These are phyloP conservation scores for Huso huso DNA, from an alignment of 2,797 vertebrate genomes.

Conservation along the genomic window DNA sequence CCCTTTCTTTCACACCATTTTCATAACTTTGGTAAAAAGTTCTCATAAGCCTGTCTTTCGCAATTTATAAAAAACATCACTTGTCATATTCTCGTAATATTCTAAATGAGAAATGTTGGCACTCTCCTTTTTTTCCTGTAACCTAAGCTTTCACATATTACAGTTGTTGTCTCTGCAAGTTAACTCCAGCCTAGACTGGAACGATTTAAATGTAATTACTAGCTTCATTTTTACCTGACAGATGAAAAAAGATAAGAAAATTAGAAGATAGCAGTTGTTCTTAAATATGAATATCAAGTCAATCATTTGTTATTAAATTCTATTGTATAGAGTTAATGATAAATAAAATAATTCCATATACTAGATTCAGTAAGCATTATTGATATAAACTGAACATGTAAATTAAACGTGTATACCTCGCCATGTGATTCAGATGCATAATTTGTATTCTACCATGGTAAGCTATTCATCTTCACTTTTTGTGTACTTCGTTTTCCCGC, in stretches of 20 bases:
- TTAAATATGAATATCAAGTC: not conserved
- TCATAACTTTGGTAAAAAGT: constrained; percentile 46
- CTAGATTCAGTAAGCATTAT: no score
- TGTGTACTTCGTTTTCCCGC: no score
- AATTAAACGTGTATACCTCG: no score
- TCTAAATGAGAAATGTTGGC: constrained; percentile 40
- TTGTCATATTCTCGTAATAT: constrained; percentile 7
- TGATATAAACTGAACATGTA: no score
- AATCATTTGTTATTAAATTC: no score
- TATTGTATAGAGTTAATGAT: no score
- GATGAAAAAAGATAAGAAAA: constrained; percentile 31
- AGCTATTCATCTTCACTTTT: no score
- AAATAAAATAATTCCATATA: no score
- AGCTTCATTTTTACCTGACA: constrained; percentile 30
- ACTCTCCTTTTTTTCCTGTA: constrained; percentile 48
- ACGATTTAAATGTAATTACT: constrained; percentile 36
- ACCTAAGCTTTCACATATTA: constrained; percentile 43
- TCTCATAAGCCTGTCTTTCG: constrained; percentile 38
- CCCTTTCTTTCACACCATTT: not conserved
- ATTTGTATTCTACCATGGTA: no score
- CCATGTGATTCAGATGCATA: no score
- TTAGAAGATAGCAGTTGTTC: not conserved
- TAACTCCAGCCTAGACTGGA: constrained; percentile 40
- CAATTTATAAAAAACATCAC: constrained; percentile 44
- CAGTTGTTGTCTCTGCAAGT: constrained; percentile 49